Evolutionary conservation across 2,888 invertebrate species (phyloP), one percentile per base, ranked within the genome.

Genomic region (Adelphocoris suturalis): DNA sequence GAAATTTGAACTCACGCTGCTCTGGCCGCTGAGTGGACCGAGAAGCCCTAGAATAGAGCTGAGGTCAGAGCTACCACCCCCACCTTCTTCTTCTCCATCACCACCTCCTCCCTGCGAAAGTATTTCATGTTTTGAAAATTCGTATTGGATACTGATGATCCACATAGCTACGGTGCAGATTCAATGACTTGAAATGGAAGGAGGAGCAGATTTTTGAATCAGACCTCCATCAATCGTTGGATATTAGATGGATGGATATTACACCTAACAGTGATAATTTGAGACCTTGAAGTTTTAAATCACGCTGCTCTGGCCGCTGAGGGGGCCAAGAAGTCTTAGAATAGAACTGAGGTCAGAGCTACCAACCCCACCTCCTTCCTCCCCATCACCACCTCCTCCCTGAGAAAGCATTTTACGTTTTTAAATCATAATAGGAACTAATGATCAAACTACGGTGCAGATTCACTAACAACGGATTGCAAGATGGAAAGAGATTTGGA

Each of bases 261-360:
- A n/a, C n/a, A n/a, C n/a, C n/a, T n/a, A n/a, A n/a, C n/a, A n/a
- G n/a, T n/a, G n/a, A n/a, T n/a, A n/a, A n/a, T n/a, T n/a, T n/a
- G n/a, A n/a, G n/a, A n/a, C n/a, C n/a, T n/a, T n/a, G n/a, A n/a
- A n/a, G n/a, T n/a, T n/a, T n/a, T n/a, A n/a, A 75, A 85, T 75
- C 47, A 89, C 90, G 84, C 86, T 90, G 87, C 90, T 90, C 48
- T 82, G 85, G 28, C 89, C 89, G 57, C 80, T 52, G 27, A 91
- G 52, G 27, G 90, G 90, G 46, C 90, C 90, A 68, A 90, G 28
- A 9, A 89, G 89, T n/a, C 89, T 82, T 0, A 91, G 80, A 52
- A 91, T 89, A 14, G 91, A 90, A 4, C 37, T 68, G 19, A 89
- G 23, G 19, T 90, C 90, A 2, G 90, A 90, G 37, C 90, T 89